phyloP scores from a whole-genome alignment of 2,797 vertebrate genomes.

The Schizopygopsis malacanthus region DNA sequence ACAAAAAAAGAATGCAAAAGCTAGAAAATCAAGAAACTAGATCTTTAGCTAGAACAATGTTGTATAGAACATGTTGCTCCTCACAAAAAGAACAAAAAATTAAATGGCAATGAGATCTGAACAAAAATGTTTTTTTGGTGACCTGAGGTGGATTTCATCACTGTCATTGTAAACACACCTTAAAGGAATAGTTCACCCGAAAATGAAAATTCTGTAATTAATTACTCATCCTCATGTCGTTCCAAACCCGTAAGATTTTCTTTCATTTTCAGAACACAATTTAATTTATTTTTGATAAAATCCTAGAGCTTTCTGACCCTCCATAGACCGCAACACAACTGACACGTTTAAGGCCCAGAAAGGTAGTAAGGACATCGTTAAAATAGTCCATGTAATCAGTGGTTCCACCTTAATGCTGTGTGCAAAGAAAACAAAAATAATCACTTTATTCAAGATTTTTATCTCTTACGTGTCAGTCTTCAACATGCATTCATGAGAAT shows the following conservation, averaged over 20 bases:
- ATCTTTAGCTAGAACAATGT: constrained; percentile 8
- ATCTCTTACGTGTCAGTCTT: neutral
- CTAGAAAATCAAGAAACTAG: neutral
- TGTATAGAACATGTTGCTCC: constrained; percentile 62
- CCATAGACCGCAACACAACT: neutral
- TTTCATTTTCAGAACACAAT: neutral
- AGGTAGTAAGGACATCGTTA: neutral
- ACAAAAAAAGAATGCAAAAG: constrained; percentile 16
- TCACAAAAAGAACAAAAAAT: constrained; percentile 24
- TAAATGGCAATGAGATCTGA: constrained; percentile 63
- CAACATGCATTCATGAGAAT: too few species aligned
- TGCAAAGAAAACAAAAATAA: neutral
- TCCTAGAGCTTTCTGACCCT: neutral
- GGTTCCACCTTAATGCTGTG: neutral
- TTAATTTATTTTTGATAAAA: neutral
- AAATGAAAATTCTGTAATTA: neutral
- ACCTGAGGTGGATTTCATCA: neutral
- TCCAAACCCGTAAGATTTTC: neutral
- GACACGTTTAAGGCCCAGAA: neutral
- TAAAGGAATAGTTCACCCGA: neutral
- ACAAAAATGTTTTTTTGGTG: neutral
- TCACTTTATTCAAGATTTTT: too few species aligned
- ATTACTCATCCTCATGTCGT: neutral
- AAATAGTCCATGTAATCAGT: neutral
- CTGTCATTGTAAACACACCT: neutral